Base-by-base conservation (phyloP, 2,797 vertebrate species). In the Phoeniculus purpureus region DNA sequence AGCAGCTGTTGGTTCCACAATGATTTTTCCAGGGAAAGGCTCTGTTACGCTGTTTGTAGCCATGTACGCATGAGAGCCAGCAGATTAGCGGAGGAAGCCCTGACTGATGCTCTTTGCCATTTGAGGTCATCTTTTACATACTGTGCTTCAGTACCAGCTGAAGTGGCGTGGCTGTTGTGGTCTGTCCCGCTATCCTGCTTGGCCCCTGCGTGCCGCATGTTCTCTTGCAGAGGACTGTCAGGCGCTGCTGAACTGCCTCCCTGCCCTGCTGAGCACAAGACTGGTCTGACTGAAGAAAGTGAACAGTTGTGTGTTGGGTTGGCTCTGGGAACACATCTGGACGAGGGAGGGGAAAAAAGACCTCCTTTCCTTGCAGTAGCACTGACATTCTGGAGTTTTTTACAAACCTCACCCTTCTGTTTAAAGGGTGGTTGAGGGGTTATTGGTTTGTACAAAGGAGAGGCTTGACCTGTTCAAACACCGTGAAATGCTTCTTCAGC, bases 401-500 rank as follows among this genome's bases (percentile, higher is more conserved):
- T 8, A 92, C 61, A 66, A 91, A 87, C 62, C 21, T 94, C 60
- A 31, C 7, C 40, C 67, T 90, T 84, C 58, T 89, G 27, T 92
- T 90, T 84, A 67, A 43, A 67, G 52, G 70, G 43, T 37, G 58
- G 64, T 71, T 79, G 80, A 71, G 43, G 21, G 43, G 29, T 92
- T 95, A 80, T 86, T 81, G 50, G 37, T 51, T 83, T 70, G 60
- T 66, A 34, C 66, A 81, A 50, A 83, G 77, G 61, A 67, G 92
- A 55, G 40, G 11, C 10, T 92, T 94, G 91, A 31, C 77, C 58
- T 95, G 1, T 88, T 84, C 58, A 94, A 92, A 95, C 78, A 85
- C 56, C 62, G 23, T 18, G 32, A 66, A 80, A 50, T 6, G 3
- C 37, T 82, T 67, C 29, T 19, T 88, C 82, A 91, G 55, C 73